These are phyloP conservation scores for Sarcophaga variegata DNA, from an alignment of 2,888 invertebrate genomes.

Conservation along the genomic window DNA sequence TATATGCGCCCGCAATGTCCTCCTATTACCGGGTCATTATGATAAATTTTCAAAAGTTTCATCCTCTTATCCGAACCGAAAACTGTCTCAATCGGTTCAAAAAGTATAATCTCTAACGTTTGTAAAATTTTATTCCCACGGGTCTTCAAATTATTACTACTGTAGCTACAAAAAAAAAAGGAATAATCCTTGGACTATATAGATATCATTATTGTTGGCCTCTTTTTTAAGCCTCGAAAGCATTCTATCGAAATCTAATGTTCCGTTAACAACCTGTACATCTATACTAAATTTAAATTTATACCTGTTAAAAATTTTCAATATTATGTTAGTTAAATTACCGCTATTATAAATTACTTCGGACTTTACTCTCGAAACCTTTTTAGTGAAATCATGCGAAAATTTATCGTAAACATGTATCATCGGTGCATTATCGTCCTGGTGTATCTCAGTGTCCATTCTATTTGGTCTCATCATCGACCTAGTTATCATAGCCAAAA, in stretches of 20 bases:
- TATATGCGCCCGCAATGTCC: conserved; percentile 34
- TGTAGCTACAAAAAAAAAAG: conserved; percentile 40
- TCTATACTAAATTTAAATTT: conserved; percentile 20
- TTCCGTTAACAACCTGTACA: conserved; percentile 54
- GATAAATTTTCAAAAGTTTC: conserved; percentile 24
- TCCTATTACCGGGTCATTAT: conserved; percentile 21
- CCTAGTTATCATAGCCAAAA: no score
- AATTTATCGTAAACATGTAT: conserved; percentile 31
- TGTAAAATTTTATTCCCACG: conserved; percentile 38
- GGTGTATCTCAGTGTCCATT: not conserved
- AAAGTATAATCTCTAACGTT: conserved; percentile 36
- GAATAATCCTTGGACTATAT: conserved; percentile 21
- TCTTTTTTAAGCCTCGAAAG: conserved; percentile 47
- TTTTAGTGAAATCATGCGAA: conserved; percentile 7
- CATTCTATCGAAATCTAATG: conserved; percentile 49
- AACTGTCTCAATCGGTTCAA: conserved; percentile 34
- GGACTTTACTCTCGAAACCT: conserved; percentile 9
- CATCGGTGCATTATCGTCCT: not conserved
- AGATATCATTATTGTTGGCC: conserved; percentile 45
- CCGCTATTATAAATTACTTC: conserved; percentile 5
- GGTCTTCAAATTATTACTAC: conserved; percentile 20
- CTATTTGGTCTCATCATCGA: no score
- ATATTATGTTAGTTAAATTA: not conserved
- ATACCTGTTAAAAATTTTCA: conserved; percentile 31
- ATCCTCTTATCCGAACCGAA: not conserved